Evolutionary conservation across 2,113 vertebrate species (phyloP).

Genomic region (Scomber scombrus): DNA sequence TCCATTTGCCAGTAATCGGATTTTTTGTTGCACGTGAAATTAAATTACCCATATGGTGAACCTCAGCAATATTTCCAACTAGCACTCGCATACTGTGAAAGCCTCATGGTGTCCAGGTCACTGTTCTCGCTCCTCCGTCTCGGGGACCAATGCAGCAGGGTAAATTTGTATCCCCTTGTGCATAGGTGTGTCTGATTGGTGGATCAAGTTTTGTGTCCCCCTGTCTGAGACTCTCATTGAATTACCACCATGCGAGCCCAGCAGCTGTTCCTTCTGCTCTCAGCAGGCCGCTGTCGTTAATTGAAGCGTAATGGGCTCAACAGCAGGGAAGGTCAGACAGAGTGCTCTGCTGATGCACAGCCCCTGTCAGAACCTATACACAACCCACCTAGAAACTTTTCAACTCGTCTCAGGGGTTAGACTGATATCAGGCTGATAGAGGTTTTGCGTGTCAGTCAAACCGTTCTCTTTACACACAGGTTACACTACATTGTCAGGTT

Average conservation of each 20-base stretch:
- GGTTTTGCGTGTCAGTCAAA: not conserved
- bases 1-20: conserved; percentile 72
- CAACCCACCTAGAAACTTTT: conserved; percentile 48
- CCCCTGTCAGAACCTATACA: conserved; percentile 78
- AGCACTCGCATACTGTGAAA: conserved; percentile 49
- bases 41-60: conserved; percentile 76
- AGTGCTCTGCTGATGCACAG: conserved; percentile 83
- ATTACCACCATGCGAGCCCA: conserved; percentile 91
- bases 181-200: conserved; percentile 79
- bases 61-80: conserved; percentile 68
- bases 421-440: not conserved
- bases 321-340: conserved; percentile 91
- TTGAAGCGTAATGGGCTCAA: conserved; percentile 92
- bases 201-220: conserved; percentile 84
- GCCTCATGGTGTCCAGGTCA: conserved; percentile 76
- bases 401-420: conserved; percentile 14
- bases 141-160: conserved; percentile 72
- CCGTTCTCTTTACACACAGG: not conserved
- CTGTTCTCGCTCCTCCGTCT: conserved; percentile 42
- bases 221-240: conserved; percentile 87
- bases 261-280: conserved; percentile 91
- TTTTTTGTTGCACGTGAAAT: conserved; percentile 68
- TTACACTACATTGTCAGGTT: not conserved
- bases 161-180: conserved; percentile 83
- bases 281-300: conserved; percentile 89